Evolutionary conservation across 2,797 vertebrate species (phyloP), one percentile per base, ranked within the genome.

Genomic region (Crocidura indochinensis): DNA sequence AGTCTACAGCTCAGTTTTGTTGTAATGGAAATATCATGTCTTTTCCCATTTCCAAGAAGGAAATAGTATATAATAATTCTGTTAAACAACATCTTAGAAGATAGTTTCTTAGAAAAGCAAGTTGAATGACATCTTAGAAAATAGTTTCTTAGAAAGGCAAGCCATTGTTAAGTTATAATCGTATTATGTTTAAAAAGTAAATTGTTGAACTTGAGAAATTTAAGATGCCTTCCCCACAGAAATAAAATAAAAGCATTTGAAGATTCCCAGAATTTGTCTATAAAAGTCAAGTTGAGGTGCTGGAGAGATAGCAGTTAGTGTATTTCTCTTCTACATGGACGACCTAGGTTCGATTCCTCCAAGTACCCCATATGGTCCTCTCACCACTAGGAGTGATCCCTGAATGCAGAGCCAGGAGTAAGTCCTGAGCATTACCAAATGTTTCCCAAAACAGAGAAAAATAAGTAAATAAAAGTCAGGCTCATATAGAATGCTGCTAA

Each of bases 131-230:
- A 26, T 81, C 15, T 86, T 72, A 53, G 67, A 74, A 78, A 87
- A 92, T 2, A 91, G 22, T 27, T 73, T 94, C 71, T 87, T 92
- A 67, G 67, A 87, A 93, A 89, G 84, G 17, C 56, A 68, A 84
- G 10, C 44, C 46, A 53, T 91, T 91, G 88, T 15, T 62, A 46
- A 78, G 64, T 71, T 80, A 73, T 14, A 83, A 76, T 76, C 77
- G 31, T 22, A 44, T 14, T 84, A 0, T 38, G 64, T 91, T 86
- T 94, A 38, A 93, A 87, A 92, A 92, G 47, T 80, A 90, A 81
- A 92, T 65, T 64, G 27, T 51, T 87, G 87, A 86, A 64, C 31
- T 76, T 94, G 79, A 24, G 26, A 77, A 90, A 82, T 27, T 81
- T 84, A 90, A 77, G 93, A 87, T 26, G 14, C 51, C 65, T 91